phyloP scores from a whole-genome alignment of 1,140 invertebrate species.

The Sarcophaga peregrina region DNA sequence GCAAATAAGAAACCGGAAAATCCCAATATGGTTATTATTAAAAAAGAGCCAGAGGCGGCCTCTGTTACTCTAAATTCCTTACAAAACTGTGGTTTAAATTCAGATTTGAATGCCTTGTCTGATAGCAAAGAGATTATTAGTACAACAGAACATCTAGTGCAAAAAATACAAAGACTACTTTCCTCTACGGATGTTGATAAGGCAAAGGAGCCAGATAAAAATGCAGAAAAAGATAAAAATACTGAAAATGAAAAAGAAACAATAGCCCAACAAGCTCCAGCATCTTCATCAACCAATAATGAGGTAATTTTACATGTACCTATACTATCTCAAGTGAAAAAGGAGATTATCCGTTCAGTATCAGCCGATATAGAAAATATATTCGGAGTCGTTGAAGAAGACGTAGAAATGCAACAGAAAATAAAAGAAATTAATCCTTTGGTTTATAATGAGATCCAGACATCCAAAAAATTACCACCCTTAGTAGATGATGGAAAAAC shows the following conservation, averaged over 20 bases:
- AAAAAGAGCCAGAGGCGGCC: neutral
- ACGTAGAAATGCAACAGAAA: constrained; percentile 10
- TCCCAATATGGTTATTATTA: neutral
- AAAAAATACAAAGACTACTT: neutral
- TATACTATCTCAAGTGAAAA: constrained; percentile 51
- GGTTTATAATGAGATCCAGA: constrained; percentile 35
- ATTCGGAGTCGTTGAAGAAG: constrained; percentile 56
- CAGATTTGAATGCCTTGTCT: neutral
- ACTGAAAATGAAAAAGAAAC: neutral
- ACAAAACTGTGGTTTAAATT: too few relatives aligned
- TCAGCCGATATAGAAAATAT: constrained; percentile 51
- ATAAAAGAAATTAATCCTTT: constrained; percentile 43
- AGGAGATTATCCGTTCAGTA: constrained; percentile 49
- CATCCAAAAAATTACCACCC: neutral
- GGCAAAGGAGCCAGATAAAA: neutral
- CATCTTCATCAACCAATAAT: neutral
- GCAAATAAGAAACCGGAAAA: neutral
- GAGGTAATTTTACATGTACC: constrained; percentile 49
- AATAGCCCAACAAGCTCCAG: neutral
- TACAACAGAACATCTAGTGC: neutral
- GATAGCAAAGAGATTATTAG: neutral
- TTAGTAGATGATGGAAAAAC: neutral
- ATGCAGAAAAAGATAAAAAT: neutral
- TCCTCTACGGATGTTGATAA: neutral
- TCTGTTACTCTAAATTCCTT: too few relatives aligned